Evolutionary conservation across 2,797 vertebrate genomes (phyloP).

Genomic region (Coracias cyanogaster): DNA sequence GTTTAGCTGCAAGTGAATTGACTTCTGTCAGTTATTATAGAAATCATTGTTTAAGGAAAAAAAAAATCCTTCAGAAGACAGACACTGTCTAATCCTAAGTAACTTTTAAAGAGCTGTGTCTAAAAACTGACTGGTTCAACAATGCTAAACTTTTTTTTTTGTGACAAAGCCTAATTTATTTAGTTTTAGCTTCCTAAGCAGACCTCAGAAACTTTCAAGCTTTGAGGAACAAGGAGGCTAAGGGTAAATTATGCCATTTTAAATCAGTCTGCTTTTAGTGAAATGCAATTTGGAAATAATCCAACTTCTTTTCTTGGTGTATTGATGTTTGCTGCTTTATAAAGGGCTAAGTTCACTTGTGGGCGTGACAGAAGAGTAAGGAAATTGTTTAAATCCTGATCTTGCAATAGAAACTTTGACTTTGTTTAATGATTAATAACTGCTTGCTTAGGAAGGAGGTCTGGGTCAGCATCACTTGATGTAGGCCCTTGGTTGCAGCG

Average conservation of each 20-base stretch:
- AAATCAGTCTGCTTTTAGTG: neutral
- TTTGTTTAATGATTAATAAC: constrained; percentile 12
- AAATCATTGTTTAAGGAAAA: neutral
- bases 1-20: neutral
- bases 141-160: neutral
- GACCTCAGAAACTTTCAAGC: neutral
- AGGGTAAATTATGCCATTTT: neutral
- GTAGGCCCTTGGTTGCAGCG: neutral
- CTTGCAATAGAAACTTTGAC: neutral
- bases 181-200: neutral
- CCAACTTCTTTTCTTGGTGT: neutral
- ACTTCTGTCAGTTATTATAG: neutral
- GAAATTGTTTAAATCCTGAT: neutral
- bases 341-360: neutral
- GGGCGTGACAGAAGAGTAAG: neutral
- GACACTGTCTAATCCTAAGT: neutral
- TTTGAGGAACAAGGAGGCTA: neutral
- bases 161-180: neutral
- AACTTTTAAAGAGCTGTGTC: neutral
- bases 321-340: neutral
- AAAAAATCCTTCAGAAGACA: neutral
- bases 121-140: neutral
- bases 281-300: neutral
- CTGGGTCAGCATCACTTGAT: neutral
- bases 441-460: neutral